phyloP scores from a whole-genome alignment of 2,888 invertebrate genomes.

The Caenorhabditis virilis region DNA sequence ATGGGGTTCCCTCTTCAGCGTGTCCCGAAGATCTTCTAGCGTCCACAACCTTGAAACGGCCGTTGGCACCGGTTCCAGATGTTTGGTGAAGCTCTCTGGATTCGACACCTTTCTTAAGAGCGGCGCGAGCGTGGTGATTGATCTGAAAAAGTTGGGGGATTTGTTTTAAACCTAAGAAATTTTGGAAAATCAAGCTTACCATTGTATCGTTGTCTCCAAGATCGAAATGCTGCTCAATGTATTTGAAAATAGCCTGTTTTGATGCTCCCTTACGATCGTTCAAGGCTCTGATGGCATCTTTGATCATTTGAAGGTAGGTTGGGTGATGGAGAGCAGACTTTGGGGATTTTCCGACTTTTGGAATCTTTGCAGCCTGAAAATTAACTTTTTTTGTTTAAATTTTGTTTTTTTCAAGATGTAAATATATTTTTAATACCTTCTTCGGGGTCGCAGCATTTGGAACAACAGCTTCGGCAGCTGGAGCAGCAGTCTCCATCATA shows the following conservation, averaged over 20 bases:
- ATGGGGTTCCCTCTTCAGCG: too few relatives aligned
- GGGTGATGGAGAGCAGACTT: conserved; percentile 55
- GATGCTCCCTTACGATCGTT: conserved; percentile 71
- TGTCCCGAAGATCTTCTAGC: too few relatives aligned
- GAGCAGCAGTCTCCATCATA: conserved; percentile 21
- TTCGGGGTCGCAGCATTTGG: conserved; percentile 3
- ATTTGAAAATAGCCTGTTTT: conserved; percentile 71
- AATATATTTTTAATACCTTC: too few relatives aligned
- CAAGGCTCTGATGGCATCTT: conserved; percentile 68
- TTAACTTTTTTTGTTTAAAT: conserved; percentile 1
- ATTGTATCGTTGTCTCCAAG: conserved; percentile 57
- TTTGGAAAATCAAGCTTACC: conserved; percentile 2
- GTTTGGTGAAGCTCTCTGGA: conserved; percentile 69
- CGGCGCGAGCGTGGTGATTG: conserved; percentile 70
- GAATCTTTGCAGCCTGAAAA: conserved; percentile 10
- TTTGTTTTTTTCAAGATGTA: too few relatives aligned
- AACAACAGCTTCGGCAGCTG: conserved; percentile 4
- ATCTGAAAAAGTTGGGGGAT: conserved; percentile 48
- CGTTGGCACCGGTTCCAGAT: conserved; percentile 58
- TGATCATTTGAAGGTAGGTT: conserved; percentile 70
- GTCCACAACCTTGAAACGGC: conserved; percentile 56
- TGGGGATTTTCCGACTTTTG: conserved; percentile 7
- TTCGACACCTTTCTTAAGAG: conserved; percentile 69
- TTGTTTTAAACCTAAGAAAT: neutral
- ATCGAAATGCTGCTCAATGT: conserved; percentile 70